Evolutionary conservation across 2,888 invertebrate genomes (phyloP), one percentile per base, ranked within the genome.

Genomic region (Rapana venosa): DNA sequence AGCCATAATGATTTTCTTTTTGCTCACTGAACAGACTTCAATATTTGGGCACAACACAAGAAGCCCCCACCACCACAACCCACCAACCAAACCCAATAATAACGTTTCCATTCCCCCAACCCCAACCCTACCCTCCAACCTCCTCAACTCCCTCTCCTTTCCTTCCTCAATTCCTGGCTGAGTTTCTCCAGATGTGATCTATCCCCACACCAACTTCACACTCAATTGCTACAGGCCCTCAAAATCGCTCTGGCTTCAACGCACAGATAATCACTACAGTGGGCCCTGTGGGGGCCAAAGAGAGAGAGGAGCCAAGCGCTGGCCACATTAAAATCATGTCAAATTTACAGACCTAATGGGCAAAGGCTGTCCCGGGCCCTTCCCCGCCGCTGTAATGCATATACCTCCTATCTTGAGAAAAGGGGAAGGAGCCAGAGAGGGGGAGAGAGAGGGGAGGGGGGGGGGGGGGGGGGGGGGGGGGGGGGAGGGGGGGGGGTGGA

Each of bases 331-430:
- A 84, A 84, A 70, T 84, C 77, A 84, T 88, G 88, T 88, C 88
- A 79, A 81, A 88, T 88, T 85, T 89, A 89, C 89, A 77, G 85
- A n/a, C 36, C 70, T 89, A 89, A 89, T 85, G 74, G 89, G 89
- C 30, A 89, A 83, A 56, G 89, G 26, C 89, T 89, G 90, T 90
- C 79, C n/a, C 66, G 17, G n/a, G 13, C n/a, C 74, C 74, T n/a
- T 30, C 5, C n/a, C 35, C 22, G 22, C 22, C 26, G 22, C 22
- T 47, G 81, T 83, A 47, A 83, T 47, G 26, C 81, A 83, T 83
- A 83, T 83, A 74, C 74, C 74, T 74, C 74, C 30, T 74, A 74
- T 47, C 47, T 5, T 47, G 47, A 61, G 15, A 61, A 61, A 22
- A 61, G 1, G 61, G 61, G 13, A 61, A 13, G 13, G 61, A 22